Evolutionary conservation across 2,113 vertebrate genomes (phyloP).

Genomic region (Nyctereutes procyonoides): DNA sequence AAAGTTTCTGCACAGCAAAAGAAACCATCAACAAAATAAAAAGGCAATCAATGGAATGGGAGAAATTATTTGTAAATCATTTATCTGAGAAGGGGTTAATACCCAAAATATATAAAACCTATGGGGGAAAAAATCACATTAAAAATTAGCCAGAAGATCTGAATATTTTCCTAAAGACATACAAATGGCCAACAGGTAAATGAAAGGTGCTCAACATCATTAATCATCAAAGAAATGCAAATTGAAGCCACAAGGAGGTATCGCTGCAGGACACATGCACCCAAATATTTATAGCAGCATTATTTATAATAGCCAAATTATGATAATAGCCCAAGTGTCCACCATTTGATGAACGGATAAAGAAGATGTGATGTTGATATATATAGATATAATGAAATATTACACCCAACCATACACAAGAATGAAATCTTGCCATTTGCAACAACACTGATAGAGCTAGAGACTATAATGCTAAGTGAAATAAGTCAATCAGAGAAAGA

Average conservation of each 20-base stretch:
- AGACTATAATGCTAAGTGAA: background rate
- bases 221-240: background rate
- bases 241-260: background rate
- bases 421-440: background rate
- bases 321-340: background rate
- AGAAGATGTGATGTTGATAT: background rate
- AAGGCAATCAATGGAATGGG: background rate
- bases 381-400: background rate
- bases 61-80: background rate
- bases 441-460: background rate
- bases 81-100: background rate
- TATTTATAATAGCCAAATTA: background rate
- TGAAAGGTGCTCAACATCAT: background rate
- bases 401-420: background rate
- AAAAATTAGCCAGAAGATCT: background rate
- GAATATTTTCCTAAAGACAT: background rate
- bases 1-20: background rate
- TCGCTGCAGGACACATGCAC: background rate
- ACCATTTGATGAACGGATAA: background rate
- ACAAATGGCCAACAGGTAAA: background rate
- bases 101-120: background rate
- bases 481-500: background rate
- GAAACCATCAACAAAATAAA: background rate
- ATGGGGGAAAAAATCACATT: background rate
- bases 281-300: background rate